Base-by-base conservation (phyloP, 2,797 vertebrate species). In the Enteromius unitaeniatus region DNA sequence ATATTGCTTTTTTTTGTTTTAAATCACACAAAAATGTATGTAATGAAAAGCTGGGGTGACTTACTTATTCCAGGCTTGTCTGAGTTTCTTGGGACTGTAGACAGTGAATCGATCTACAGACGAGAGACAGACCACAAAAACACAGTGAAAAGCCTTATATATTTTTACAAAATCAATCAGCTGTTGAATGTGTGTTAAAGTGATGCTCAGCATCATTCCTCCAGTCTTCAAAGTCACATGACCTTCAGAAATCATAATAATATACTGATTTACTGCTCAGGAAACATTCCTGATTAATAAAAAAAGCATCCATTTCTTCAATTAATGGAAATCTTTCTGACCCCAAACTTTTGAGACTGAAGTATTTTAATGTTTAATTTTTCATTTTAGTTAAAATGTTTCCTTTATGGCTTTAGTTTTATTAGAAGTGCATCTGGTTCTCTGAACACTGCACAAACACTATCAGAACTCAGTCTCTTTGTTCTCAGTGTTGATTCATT, bases 51-150 rank as follows among this genome's bases (percentile, higher is more conserved):
- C 6, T 70, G 34, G 10, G 37, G 42, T 49, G 26, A 97, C 97
- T 97, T 96, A 99, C 98, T 98, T 99, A 92, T 97, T 98, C 97
- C 97, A 99, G 3, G 97, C 97, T 96, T 99, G 97, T 93, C 96
- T 94, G 89, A 99, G 97, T 91, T 96, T 97, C 95, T 98, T 99
- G 82, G 97, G 93, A 89, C 96, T 94, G 87, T 98, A 98, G 86
- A 97, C 96, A 17, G 97, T 96, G 92, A 97, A 98, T 34, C 96
- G 95, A 69, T 98, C 98, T 99, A 97, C 64, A 93, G 90, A 58
- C 13, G 23, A 80, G 70, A 75, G 4, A 77, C 65, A n/a, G n/a
- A n/a, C n/a, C n/a, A n/a, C n/a, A n/a, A n/a, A n/a, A n/a, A n/a
- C n/a, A n/a, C n/a, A n/a, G n/a, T n/a, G n/a, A n/a, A n/a, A n/a